A percentile compares a stretch with the other conserved stretches of the same genome.
phyloP scores from a whole-genome alignment of 2,797 vertebrate genomes.

The Staurois parvus region DNA sequence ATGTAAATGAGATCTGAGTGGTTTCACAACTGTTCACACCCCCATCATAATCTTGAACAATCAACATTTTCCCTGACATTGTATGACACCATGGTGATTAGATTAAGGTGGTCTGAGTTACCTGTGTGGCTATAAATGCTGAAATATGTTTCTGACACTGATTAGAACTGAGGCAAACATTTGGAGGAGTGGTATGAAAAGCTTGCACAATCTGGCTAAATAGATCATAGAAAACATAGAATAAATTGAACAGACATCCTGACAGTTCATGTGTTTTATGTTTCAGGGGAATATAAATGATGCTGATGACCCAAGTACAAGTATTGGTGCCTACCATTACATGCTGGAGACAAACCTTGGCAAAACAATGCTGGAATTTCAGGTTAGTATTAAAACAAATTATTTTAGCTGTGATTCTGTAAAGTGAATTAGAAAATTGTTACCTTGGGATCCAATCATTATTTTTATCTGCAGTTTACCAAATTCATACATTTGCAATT shows the following conservation, averaged over 20 bases:
- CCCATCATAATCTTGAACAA: too few relatives aligned
- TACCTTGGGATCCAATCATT: background rate
- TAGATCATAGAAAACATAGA: background rate
- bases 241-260: background rate
- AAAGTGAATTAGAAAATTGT: background rate
- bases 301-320: slow-evolving; percentile 85
- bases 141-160: too few relatives aligned
- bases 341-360: slow-evolving; percentile 86
- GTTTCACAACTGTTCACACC: background rate
- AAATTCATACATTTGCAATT: too few relatives aligned
- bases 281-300: slow-evolving; percentile 83
- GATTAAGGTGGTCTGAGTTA: too few relatives aligned
- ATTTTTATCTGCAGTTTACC: background rate
- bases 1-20: background rate
- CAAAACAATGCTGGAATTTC: slow-evolving; percentile 91
- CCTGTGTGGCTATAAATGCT: too few relatives aligned
- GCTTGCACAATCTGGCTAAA: too few relatives aligned
- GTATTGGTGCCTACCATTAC: slow-evolving; percentile 87
- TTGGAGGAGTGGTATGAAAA: too few relatives aligned
- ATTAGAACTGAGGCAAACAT: too few relatives aligned
- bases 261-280: background rate
- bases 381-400: slow-evolving; percentile 75
- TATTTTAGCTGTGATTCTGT: background rate
- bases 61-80: too few relatives aligned
- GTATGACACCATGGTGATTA: too few relatives aligned